Evolutionary conservation across 2,888 invertebrate species (phyloP).

Genomic region (Eulithis prunata): DNA sequence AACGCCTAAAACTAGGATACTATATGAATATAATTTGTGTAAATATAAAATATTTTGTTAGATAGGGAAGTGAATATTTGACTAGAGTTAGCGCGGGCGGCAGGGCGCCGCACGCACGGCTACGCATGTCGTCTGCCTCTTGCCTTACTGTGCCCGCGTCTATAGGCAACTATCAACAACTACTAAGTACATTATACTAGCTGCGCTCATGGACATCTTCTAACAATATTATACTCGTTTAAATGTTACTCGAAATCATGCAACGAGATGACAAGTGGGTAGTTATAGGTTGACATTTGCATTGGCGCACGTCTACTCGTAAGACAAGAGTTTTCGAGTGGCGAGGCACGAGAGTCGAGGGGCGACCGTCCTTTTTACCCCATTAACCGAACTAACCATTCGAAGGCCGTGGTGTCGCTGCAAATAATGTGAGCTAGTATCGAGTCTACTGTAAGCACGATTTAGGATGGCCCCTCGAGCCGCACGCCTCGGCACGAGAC

Average conservation of each 20-base stretch:
- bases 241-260: slow-evolving; percentile 18
- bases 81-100: slow-evolving; percentile 77
- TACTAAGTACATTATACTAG: slow-evolving; percentile 9
- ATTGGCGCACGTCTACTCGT: slow-evolving; percentile 32
- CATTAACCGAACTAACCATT: slow-evolving; percentile 28
- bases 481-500: slow-evolving; percentile 40
- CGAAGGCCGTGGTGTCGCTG: slow-evolving; percentile 34
- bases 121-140: slow-evolving; percentile 38
- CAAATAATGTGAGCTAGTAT: slow-evolving; percentile 35
- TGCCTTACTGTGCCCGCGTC: slow-evolving; percentile 35
- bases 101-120: slow-evolving; percentile 44
- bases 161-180: slow-evolving; percentile 26
- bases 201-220: slow-evolving; percentile 15
- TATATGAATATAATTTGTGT: slow-evolving; percentile 85
- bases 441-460: slow-evolving; percentile 39
- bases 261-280: slow-evolving; percentile 25
- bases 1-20: slow-evolving; percentile 84
- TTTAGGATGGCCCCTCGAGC: slow-evolving; percentile 32
- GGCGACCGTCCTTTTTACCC: slow-evolving; percentile 26
- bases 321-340: slow-evolving; percentile 40
- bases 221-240: slow-evolving; percentile 14
- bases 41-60: slow-evolving; percentile 84
- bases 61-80: slow-evolving; percentile 82
- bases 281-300: slow-evolving; percentile 32
- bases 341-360: slow-evolving; percentile 29